Evolutionary conservation across 2,113 vertebrate genomes (phyloP), one percentile per base, ranked within the genome.

Genomic region (Hyperoodon ampullatus): DNA sequence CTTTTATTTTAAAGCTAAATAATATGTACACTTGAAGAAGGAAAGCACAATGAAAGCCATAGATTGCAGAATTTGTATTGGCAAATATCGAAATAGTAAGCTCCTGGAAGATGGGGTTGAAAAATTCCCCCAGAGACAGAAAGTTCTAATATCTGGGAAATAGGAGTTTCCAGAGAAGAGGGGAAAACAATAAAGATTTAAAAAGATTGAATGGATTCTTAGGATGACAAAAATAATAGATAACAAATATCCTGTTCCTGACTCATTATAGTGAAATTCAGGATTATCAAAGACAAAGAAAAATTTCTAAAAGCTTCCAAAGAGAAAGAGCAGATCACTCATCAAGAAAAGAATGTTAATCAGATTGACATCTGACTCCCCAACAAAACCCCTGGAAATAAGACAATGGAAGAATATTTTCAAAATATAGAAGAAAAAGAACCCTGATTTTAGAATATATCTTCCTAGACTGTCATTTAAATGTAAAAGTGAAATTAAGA

Each of bases 1-100:
- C 71, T 82, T 90, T 81, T 23, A 78, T 95, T 93, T 90, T 78
- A 82, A 78, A 90, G 23, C 33, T 65, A 88, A 80, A 61, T 81
- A 11, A 74, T 60, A 58, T 8, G 11, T 58, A 50, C 92, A 66
- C 39, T 47, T 89, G 4, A 13, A 39, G 8, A 14, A 8, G 63
- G 13, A 8, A 70, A 70, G 47, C 61, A 71, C 47, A 72, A 89
- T 60, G 58, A 92, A 92, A 92, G 71, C 9, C 50, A 18, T 18
- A 81, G 53, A 74, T 19, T 75, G n/a, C 30, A 81, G 18, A 75
- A 35, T 94, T 94, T 92, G 19, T 58, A 85, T 61, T 55, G n/a
- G 18, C 8, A 92, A 89, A 35, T 13, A 93, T 24, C 10, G 8
- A 85, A 63, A 78, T 13, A 33, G 28, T 42, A 50, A 93, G 21